phyloP scores from a whole-genome alignment of 2,888 invertebrate species.

The Zeuzera pyrina region DNA sequence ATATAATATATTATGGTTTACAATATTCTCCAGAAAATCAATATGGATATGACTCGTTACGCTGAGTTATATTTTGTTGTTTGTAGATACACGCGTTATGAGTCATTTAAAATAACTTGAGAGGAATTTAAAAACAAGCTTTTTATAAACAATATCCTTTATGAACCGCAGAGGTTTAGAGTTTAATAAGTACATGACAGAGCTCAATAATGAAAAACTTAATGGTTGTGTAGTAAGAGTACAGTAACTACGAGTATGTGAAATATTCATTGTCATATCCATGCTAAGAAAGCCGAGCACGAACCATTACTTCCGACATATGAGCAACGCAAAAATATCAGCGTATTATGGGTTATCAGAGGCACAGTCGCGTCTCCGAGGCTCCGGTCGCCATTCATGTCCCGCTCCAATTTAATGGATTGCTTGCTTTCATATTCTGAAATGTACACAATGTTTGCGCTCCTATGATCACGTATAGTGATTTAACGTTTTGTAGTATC shows the following conservation, averaged over 20 bases:
- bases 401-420: constrained; percentile 63
- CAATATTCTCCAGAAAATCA: constrained; percentile 48
- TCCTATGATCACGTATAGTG: constrained; percentile 57
- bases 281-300: constrained; percentile 31
- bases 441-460: constrained; percentile 53
- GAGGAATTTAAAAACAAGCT: no score
- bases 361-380: constrained; percentile 56
- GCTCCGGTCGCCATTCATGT: constrained; percentile 48
- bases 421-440: constrained; percentile 67
- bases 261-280: no score
- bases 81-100: no score
- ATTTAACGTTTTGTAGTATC: constrained; percentile 47
- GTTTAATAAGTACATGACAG: no score
- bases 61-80: no score
- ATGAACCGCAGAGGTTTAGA: no score
- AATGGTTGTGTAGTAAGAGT: no score
- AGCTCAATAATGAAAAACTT: no score
- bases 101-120: no score
- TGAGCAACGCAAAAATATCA: constrained; percentile 73
- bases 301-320: constrained; percentile 72
- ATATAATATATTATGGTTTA: constrained; percentile 74
- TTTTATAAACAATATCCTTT: no score
- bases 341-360: constrained; percentile 71
- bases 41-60: constrained; percentile 34
- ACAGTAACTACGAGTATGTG: no score